phyloP scores from a whole-genome alignment of 2,888 invertebrate species.

The Agriopis marginaria region DNA sequence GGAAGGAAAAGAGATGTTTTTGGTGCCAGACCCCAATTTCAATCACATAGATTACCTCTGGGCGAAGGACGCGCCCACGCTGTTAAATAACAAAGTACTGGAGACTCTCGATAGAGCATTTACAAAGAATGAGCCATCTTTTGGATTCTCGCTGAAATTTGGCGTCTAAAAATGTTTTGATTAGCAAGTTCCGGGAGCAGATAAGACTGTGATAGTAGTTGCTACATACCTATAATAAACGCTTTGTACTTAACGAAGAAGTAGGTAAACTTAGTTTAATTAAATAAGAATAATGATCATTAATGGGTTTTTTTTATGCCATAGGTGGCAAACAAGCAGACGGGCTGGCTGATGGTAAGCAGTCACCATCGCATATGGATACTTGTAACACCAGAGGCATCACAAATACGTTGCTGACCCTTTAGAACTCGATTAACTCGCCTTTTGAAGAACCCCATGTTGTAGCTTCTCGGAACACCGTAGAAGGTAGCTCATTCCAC shows the following conservation, averaged over 20 bases:
- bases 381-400: no score
- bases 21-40: constrained; percentile 87
- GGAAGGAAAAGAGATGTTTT: constrained; percentile 78
- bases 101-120: constrained; percentile 54
- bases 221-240: neutral
- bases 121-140: constrained; percentile 5
- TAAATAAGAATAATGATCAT: no score
- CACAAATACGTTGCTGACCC: no score
- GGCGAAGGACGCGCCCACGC: constrained; percentile 86
- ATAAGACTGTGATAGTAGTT: constrained; percentile 36
- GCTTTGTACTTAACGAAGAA: neutral
- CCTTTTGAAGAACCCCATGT: no score
- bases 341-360: no score
- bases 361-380: no score
- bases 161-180: constrained; percentile 23
- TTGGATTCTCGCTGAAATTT: constrained; percentile 25
- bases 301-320: no score
- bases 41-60: constrained; percentile 91
- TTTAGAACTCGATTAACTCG: no score
- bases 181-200: constrained; percentile 20
- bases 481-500: no score
- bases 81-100: constrained; percentile 86
- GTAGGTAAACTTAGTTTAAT: neutral
- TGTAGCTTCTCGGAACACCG: no score
- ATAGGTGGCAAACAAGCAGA: no score